A percentile compares a stretch with the other conserved stretches of the same genome.
These are phyloP conservation scores for Macrotrachela quadricornifera DNA, from an alignment of 1,140 invertebrate genomes.

Conservation along the genomic window DNA sequence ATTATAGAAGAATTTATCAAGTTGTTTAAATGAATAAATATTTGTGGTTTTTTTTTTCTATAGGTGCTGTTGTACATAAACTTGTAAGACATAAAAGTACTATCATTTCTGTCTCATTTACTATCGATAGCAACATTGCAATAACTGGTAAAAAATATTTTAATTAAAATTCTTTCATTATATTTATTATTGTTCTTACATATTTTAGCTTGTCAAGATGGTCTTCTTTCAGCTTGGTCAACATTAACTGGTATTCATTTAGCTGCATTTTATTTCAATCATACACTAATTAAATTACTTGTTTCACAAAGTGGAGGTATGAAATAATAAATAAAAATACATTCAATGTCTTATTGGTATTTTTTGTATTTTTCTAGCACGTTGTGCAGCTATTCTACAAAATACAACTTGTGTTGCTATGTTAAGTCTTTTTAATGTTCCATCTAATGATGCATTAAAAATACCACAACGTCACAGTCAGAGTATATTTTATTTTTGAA, in stretches of 20 bases:
- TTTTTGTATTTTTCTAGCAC: too few species aligned
- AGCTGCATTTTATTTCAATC: not conserved
- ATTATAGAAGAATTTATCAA: too few species aligned
- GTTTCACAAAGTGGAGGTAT: not conserved
- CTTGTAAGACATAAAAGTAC: not conserved
- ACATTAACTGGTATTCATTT: not conserved
- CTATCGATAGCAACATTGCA: conserved; percentile 1
- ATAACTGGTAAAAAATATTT: not conserved
- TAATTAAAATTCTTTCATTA: not conserved
- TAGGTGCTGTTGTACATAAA: conserved; percentile 3
- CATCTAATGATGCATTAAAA: not conserved
- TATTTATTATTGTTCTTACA: not conserved
- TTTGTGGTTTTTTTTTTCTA: too few species aligned
- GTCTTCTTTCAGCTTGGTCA: conserved; percentile 3
- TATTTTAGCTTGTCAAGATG: not conserved
- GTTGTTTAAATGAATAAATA: too few species aligned
- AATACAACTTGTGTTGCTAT: too few species aligned
- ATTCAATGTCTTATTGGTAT: too few species aligned
- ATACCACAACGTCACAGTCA: not conserved
- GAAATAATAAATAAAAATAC: too few species aligned
- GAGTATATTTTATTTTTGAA: not conserved
- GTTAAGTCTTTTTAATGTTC: not conserved
- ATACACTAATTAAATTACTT: not conserved
- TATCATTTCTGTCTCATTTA: not conserved
- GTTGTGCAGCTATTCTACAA: too few species aligned